Evolutionary conservation across 2,113 vertebrate genomes (phyloP).

Genomic region (Polypterus bichir): DNA sequence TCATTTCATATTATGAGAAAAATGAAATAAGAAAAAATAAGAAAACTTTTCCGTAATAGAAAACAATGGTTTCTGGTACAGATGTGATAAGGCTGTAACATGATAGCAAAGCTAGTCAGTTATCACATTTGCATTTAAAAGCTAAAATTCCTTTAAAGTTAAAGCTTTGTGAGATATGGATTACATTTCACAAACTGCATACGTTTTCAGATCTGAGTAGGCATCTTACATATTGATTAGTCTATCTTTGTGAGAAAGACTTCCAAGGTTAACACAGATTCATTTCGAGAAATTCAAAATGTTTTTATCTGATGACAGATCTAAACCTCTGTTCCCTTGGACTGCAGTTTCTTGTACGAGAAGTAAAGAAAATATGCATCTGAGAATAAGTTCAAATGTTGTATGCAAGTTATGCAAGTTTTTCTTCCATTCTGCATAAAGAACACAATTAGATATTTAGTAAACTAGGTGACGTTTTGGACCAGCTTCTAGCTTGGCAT

Average conservation of each 20-base stretch:
- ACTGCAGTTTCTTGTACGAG: too few relatives aligned
- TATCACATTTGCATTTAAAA: slow-evolving; percentile 20
- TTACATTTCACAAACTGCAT: background rate
- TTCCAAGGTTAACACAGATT: slow-evolving; percentile 1
- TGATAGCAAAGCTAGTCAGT: slow-evolving; percentile 16
- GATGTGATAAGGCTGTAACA: slow-evolving; percentile 22
- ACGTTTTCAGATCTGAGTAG: background rate
- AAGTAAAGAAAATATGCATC: too few relatives aligned
- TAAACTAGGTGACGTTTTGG: too few relatives aligned
- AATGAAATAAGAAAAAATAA: slow-evolving; percentile 16
- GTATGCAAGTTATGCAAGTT: too few relatives aligned
- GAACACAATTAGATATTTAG: too few relatives aligned
- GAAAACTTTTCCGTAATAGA: slow-evolving; percentile 14
- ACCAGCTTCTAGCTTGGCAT: too few relatives aligned
- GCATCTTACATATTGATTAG: slow-evolving; percentile 14
- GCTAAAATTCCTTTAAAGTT: slow-evolving; percentile 19
- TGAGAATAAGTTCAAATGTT: too few relatives aligned
- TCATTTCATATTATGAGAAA: slow-evolving; percentile 41
- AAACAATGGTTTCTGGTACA: slow-evolving; percentile 25
- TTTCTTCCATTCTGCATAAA: too few relatives aligned
- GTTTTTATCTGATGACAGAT: too few relatives aligned
- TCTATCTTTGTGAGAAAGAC: slow-evolving; percentile 27
- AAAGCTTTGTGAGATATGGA: background rate
- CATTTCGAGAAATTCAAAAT: too few relatives aligned
- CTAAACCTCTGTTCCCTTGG: too few relatives aligned